Evolutionary conservation across 2,113 vertebrate genomes (phyloP).

Genomic region (Pelodiscus sinensis): DNA sequence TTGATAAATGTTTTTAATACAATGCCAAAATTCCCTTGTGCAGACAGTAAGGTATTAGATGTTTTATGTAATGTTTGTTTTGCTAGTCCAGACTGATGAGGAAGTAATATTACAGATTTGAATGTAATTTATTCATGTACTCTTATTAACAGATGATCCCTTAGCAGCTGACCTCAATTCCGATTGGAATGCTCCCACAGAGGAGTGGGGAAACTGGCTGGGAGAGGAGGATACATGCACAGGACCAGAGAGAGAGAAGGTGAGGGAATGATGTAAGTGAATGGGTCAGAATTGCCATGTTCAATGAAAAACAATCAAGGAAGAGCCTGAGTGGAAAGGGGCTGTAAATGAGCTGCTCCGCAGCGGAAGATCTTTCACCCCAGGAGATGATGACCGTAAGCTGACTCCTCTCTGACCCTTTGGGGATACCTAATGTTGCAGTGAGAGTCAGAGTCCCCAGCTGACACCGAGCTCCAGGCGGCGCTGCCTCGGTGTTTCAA

Average conservation of each 20-base stretch:
- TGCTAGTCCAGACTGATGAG: background rate
- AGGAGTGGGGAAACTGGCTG: slow-evolving; percentile 75
- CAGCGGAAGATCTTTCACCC: background rate
- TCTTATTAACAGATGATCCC: slow-evolving; percentile 52
- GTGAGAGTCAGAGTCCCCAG: background rate
- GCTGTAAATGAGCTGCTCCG: background rate
- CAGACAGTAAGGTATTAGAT: background rate
- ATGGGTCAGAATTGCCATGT: background rate
- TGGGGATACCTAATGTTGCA: background rate
- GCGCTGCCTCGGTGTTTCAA: no score
- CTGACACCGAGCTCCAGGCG: no score
- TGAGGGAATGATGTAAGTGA: background rate
- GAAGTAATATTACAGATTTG: background rate
- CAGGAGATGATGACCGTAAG: background rate
- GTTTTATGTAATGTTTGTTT: background rate
- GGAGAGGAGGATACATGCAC: slow-evolving; percentile 50
- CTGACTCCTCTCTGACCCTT: background rate
- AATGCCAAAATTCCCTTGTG: background rate
- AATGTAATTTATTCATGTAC: accelerated
- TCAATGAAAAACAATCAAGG: background rate
- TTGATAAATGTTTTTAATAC: background rate
- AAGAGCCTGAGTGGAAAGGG: background rate
- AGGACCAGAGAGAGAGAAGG: slow-evolving; percentile 29
- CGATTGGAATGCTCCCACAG: slow-evolving; percentile 70
- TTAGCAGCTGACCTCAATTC: slow-evolving; percentile 55